Conservation (phyloP, 2,113 vertebrate genomes). For the Sinosuthora webbiana region DNA sequence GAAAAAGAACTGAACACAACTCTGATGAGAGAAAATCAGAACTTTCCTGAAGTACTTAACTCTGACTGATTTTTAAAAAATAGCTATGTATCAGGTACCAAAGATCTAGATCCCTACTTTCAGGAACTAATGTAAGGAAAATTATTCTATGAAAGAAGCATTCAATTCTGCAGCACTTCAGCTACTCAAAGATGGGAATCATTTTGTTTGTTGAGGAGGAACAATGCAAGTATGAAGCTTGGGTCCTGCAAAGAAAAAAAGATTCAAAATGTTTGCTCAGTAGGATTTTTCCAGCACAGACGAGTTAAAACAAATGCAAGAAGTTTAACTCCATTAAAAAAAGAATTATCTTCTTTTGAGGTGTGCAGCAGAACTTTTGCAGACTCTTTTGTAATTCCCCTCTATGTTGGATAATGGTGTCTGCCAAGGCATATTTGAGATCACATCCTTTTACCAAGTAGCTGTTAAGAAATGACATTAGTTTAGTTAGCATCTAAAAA, state of each 20-base stretch:
- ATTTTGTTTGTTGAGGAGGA: background rate
- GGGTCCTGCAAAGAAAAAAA: background rate
- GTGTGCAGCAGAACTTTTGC: background rate
- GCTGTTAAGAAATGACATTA: conserved; percentile 40
- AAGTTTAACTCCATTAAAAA: background rate
- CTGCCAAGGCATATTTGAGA: conserved; percentile 44
- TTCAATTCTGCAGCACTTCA: background rate
- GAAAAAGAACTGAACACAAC: background rate
- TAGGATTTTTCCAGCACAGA: background rate
- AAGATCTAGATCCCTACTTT: background rate
- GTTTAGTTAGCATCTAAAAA: conserved; percentile 37
- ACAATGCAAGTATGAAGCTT: background rate
- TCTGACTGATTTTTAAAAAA: background rate
- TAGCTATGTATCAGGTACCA: background rate
- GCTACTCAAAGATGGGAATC: background rate
- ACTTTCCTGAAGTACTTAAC: background rate
- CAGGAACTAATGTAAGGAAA: background rate
- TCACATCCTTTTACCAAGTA: conserved; percentile 53
- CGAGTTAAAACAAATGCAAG: background rate
- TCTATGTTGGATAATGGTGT: conserved; percentile 12
- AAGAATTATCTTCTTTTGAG: background rate
- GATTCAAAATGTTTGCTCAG: background rate
- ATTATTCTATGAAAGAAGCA: background rate
- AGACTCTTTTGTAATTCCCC: background rate
- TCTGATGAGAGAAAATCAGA: background rate